phyloP scores from a whole-genome alignment of 2,797 vertebrate species.

The Remorina albescens region DNA sequence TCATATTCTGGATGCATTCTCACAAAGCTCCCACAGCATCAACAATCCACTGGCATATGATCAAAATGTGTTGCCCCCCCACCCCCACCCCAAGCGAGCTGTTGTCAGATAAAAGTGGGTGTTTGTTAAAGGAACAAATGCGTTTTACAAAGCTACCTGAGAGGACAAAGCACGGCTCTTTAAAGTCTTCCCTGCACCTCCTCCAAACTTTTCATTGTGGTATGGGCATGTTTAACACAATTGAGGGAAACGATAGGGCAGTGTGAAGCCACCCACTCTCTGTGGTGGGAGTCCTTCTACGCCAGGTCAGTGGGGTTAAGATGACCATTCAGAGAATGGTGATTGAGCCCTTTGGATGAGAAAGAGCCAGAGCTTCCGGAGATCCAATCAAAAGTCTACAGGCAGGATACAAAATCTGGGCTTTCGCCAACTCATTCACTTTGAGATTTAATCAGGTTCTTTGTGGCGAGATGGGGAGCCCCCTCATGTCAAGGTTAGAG shows the following conservation, averaged over 20 bases:
- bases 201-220: constrained; percentile 28
- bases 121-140: constrained; percentile 59
- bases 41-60: constrained; percentile 62
- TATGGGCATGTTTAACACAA: not conserved
- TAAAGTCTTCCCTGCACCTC: not conserved
- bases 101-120: constrained; percentile 37
- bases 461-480: constrained; percentile 45
- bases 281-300: constrained; percentile 46
- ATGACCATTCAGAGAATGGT: constrained; percentile 73
- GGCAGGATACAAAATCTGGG: constrained; percentile 42
- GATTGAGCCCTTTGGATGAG: constrained; percentile 69
- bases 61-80: constrained; percentile 50
- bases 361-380: constrained; percentile 50
- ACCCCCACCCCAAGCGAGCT: constrained; percentile 3
- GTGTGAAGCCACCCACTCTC: constrained; percentile 32
- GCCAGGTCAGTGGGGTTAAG: constrained; percentile 65
- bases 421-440: constrained; percentile 48
- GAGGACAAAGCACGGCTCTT: constrained; percentile 10
- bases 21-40: constrained; percentile 63
- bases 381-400: constrained; percentile 66
- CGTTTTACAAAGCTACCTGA: constrained; percentile 48
- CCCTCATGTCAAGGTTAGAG: constrained; percentile 58
- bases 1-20: constrained; percentile 30
- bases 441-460: constrained; percentile 59
- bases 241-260: constrained; percentile 11